Percentiles rank a stretch among this genome's conserved stretches.
Conservation (phyloP, 2,888 invertebrate species). For the Erebia ligea region DNA sequence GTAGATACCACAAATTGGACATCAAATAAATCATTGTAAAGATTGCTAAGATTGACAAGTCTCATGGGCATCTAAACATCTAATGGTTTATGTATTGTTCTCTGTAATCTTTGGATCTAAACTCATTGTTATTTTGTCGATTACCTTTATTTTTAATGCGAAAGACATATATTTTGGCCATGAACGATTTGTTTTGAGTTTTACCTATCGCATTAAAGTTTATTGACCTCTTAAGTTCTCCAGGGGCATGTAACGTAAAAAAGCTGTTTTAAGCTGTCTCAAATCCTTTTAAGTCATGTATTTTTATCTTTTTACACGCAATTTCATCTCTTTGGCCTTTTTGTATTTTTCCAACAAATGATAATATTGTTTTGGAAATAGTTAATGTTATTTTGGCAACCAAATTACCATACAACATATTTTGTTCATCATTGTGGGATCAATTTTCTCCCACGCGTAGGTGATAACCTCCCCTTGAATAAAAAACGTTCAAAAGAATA, state of each 20-base stretch:
- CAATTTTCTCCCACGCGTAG: too few species aligned
- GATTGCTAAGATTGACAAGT: conserved; percentile 22
- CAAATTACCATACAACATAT: too few species aligned
- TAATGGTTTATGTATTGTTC: conserved; percentile 21
- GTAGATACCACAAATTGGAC: conserved; percentile 15
- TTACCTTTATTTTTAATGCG: conserved; percentile 6
- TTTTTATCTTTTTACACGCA: too few species aligned
- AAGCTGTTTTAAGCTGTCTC: neutral
- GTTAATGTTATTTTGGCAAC: too few species aligned
- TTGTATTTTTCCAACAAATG: neutral
- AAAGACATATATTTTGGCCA: neutral
- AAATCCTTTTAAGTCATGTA: neutral
- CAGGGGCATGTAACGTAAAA: neutral
- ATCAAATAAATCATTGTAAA: conserved; percentile 23
- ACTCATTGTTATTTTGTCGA: conserved; percentile 12
- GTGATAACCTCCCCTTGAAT: too few species aligned
- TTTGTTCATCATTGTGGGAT: too few species aligned
- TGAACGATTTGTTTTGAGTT: neutral
- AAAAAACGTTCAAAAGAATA: too few species aligned
- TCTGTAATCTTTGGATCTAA: conserved; percentile 12
- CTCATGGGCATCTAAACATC: conserved; percentile 17
- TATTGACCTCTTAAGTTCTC: neutral
- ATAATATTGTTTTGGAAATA: too few species aligned
- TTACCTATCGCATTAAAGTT: conserved; percentile 8
- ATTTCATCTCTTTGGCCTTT: too few species aligned